Percentiles rank a stretch among this genome's conserved stretches.
phyloP scores from a whole-genome alignment of 2,888 invertebrate genomes.

The Terebella lapidaria region DNA sequence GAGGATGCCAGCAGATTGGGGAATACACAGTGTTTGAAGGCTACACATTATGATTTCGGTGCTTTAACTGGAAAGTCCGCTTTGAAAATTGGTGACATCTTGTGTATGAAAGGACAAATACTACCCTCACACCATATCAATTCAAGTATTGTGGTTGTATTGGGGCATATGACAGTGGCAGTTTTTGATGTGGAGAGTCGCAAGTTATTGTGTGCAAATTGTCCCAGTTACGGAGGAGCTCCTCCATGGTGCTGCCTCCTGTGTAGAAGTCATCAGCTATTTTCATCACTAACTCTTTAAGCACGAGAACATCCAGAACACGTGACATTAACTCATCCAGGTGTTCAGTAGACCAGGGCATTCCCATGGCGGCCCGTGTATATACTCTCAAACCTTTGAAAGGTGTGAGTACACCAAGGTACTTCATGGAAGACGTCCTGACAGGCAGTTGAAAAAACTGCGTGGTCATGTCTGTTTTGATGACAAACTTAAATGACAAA shows the following conservation, averaged over 20 bases:
- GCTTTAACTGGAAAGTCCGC: no score
- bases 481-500: constrained; percentile 20
- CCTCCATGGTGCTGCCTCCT: constrained; percentile 1
- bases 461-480: constrained; percentile 13
- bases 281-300: constrained; percentile 13
- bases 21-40: not conserved
- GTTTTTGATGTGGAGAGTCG: not conserved
- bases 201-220: not conserved
- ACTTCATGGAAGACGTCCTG: constrained; percentile 2
- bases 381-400: constrained; percentile 9
- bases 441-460: constrained; percentile 12
- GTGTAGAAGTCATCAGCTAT: constrained; percentile 14
- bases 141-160: not conserved
- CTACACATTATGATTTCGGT: no score
- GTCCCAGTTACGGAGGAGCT: not conserved
- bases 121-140: constrained; percentile 4
- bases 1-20: not conserved
- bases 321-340: constrained; percentile 20
- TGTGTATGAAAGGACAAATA: no score
- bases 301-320: constrained; percentile 17
- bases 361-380: constrained; percentile 20
- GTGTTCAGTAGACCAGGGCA: constrained; percentile 18
- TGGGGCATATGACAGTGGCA: constrained; percentile 1
- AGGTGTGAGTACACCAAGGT: constrained; percentile 10
- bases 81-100: no score